These are phyloP conservation scores for Aproaerema taeniolella DNA, from an alignment of 2,888 invertebrate genomes.

Conservation along the genomic window DNA sequence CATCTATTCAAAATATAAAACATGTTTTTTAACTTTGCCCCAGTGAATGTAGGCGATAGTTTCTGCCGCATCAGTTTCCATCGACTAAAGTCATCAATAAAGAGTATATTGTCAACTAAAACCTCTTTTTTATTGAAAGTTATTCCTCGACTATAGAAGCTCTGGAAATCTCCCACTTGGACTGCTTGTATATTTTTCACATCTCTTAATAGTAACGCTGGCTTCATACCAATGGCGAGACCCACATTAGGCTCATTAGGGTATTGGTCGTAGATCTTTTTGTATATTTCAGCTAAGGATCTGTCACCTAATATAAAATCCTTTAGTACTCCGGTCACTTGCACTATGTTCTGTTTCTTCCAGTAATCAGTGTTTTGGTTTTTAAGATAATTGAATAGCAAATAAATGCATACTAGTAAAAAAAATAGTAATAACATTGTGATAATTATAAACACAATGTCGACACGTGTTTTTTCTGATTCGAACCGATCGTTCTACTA, in stretches of 20 bases:
- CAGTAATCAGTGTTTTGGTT: conserved; percentile 38
- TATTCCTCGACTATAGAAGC: conserved; percentile 45
- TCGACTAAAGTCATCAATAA: conserved; percentile 38
- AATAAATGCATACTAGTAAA: too few relatives aligned
- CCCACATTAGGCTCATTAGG: conserved; percentile 36
- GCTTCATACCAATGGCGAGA: conserved; percentile 32
- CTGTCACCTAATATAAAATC: conserved; percentile 37
- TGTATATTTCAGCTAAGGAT: conserved; percentile 42
- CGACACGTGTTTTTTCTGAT: too few relatives aligned
- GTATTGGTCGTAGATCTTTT: conserved; percentile 39
- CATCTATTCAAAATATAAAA: conserved; percentile 47
- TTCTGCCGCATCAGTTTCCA: conserved; percentile 59
- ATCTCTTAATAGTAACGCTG: conserved; percentile 39
- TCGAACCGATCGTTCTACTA: too few relatives aligned
- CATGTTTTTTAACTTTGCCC: conserved; percentile 54
- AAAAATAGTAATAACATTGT: too few relatives aligned
- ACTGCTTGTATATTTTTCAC: conserved; percentile 46
- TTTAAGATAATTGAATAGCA: too few relatives aligned
- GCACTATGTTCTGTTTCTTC: conserved; percentile 39
- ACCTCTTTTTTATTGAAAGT: conserved; percentile 36
- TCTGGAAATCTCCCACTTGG: conserved; percentile 42
- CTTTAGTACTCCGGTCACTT: conserved; percentile 30
- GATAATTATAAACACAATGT: too few relatives aligned
- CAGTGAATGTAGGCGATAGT: conserved; percentile 53
- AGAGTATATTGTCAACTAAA: conserved; percentile 44